Evolutionary conservation across 2,888 invertebrate species (phyloP).

Genomic region (Nomada fucata): DNA sequence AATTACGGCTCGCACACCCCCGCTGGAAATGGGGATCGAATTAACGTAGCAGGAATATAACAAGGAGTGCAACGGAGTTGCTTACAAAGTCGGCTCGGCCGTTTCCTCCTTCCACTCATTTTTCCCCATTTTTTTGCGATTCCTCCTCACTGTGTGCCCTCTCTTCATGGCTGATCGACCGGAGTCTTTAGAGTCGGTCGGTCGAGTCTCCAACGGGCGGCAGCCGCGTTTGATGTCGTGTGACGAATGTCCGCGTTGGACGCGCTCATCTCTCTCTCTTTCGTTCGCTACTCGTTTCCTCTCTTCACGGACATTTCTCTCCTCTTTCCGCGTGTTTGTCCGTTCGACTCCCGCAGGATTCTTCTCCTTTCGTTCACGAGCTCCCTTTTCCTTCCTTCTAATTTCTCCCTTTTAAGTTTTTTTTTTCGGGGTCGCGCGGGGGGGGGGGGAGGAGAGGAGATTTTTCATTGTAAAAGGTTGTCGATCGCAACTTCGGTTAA

Average conservation of each 20-base stretch:
- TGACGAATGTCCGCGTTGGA: constrained; percentile 84
- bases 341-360: constrained; percentile 24
- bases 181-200: constrained; percentile 83
- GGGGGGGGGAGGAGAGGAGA: too few relatives aligned
- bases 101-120: constrained; percentile 70
- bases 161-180: constrained; percentile 82
- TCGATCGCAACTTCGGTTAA: constrained; percentile 19
- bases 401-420: constrained; percentile 1
- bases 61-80: constrained; percentile 52
- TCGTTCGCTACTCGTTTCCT: constrained; percentile 30
- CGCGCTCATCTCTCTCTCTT: constrained; percentile 78
- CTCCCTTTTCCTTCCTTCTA: constrained; percentile 1
- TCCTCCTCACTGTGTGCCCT: constrained; percentile 68
- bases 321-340: constrained; percentile 19
- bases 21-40: constrained; percentile 20
- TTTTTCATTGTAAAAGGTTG: neutral
- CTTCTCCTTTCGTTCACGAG: constrained; percentile 10
- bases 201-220: constrained; percentile 81
- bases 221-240: constrained; percentile 84
- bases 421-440: neutral
- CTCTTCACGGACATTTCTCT: constrained; percentile 40
- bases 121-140: constrained; percentile 73
- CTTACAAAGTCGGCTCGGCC: constrained; percentile 62
- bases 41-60: constrained; percentile 32
- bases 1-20: constrained; percentile 7